Percentiles rank a stretch among this genome's conserved stretches.
Evolutionary conservation across 2,113 vertebrate genomes (phyloP).

Genomic region (Cromileptes altivelis): DNA sequence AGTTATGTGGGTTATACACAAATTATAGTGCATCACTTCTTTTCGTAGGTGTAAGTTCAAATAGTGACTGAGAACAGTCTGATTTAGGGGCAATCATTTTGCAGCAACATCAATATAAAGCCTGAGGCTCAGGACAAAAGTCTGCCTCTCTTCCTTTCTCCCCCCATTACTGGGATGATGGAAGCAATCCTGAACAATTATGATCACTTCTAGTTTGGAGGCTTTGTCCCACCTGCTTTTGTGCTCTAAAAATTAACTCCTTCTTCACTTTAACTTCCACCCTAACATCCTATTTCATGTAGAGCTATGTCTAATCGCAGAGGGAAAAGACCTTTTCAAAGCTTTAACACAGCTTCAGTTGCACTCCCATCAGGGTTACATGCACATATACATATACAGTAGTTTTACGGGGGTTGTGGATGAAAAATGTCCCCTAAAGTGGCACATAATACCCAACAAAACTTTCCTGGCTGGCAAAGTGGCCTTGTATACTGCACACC

Average conservation of each 20-base stretch:
- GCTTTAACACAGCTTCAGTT: not conserved
- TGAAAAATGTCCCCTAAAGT: not conserved
- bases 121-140: slow-evolving; percentile 1
- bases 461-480: not conserved
- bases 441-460: not conserved
- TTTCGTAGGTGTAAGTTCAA: too few relatives aligned
- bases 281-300: slow-evolving; percentile 14
- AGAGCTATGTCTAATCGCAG: slow-evolving; percentile 25
- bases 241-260: slow-evolving; percentile 5
- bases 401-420: not conserved
- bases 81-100: slow-evolving; percentile 15
- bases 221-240: not conserved
- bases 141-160: not conserved
- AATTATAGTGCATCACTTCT: too few relatives aligned
- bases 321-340: slow-evolving; percentile 39
- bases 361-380: slow-evolving; percentile 16
- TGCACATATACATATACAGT: not conserved
- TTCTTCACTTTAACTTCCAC: not conserved
- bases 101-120: not conserved
- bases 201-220: not conserved
- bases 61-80: too few relatives aligned
- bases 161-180: not conserved
- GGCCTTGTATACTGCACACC: not conserved
- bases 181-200: not conserved
- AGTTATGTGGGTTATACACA: too few relatives aligned